These are phyloP conservation scores for Cryptocephalus moraei DNA, from an alignment of 2,888 invertebrate species.

Conservation along the genomic window DNA sequence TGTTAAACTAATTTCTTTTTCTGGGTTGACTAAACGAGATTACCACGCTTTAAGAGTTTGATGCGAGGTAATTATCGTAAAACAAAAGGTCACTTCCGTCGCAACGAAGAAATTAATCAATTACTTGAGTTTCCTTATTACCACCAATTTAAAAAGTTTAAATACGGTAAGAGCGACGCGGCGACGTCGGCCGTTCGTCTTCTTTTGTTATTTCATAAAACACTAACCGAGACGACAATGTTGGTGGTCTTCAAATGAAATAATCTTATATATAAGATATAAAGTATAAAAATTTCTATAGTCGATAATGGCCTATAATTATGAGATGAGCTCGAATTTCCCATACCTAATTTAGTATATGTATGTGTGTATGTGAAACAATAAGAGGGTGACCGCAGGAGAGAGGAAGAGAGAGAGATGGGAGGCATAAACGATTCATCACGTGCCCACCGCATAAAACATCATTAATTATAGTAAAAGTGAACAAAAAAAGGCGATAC, in stretches of 20 bases:
- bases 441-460: conserved; percentile 2
- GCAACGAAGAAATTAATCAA: conserved; percentile 12
- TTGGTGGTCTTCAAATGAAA: conserved; percentile 33
- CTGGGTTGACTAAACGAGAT: too few species aligned
- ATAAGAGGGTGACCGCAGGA: conserved; percentile 24
- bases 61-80: too few species aligned
- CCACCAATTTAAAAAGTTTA: conserved; percentile 14
- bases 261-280: conserved; percentile 33
- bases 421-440: conserved; percentile 3
- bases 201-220: background rate
- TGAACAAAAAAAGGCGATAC: conserved; percentile 1
- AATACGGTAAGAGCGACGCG: conserved; percentile 12
- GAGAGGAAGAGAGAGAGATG: conserved; percentile 4
- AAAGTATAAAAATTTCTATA: conserved; percentile 27
- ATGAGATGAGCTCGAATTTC: conserved; percentile 29
- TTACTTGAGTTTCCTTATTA: conserved; percentile 18
- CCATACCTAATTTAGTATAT: conserved; percentile 26
- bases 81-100: too few species aligned
- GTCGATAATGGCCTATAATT: conserved; percentile 32
- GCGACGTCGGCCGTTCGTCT: conserved; percentile 32
- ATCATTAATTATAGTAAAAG: conserved; percentile 9
- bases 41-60: too few species aligned
- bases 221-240: conserved; percentile 17
- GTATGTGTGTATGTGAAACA: conserved; percentile 21
- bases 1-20: too few species aligned